Evolutionary conservation across 2,797 vertebrate species (phyloP), one percentile per base, ranked within the genome.

Genomic region (Sebastolobus alascanus): DNA sequence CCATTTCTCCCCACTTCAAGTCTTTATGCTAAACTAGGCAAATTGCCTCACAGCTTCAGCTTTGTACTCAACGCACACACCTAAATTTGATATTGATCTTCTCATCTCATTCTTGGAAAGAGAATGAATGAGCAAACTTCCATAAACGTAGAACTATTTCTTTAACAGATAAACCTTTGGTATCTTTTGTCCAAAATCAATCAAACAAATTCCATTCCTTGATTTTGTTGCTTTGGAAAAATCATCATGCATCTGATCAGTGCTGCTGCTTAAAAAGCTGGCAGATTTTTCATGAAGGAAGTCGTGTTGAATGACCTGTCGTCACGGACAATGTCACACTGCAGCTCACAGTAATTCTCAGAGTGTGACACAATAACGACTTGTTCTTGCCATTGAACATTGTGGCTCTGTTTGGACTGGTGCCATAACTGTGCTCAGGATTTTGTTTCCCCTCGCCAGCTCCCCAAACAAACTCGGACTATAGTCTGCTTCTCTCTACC

Each of bases 321-420:
- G 82, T 90, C 79, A 40, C 4, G 79, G 86, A 93, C 87, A 84
- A 85, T 89, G 91, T 89, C 89, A 86, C 85, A 12, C 79, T 54
- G 74, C 76, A 61, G 84, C 83, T 70, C 82, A 33, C 87, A 82
- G 82, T 63, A 6, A 89, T 90, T 89, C 86, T 92, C 85, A 82
- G 84, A 54, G 83, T 8, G 67, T 35, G 78, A 90, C 92, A 95
- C 94, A 95, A 94, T 90, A 88, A 87, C 40, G 27, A 69, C 90
- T 94, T 95, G 94, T 94, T 94, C 87, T 79, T 60, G 82, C 88
- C 80, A 50, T 50, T 76, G 79, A 88, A 87, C 88, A 87, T 60
- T 71, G 87, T 66, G 84, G 74, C 84, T 84, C 78, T 61, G 83
- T 75, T 85, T 90, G 84, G 90, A 68, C 77, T 22, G 52, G 16